Base-by-base conservation (phyloP, 2,797 vertebrate species). In the Pipistrellus pipistrellus region DNA sequence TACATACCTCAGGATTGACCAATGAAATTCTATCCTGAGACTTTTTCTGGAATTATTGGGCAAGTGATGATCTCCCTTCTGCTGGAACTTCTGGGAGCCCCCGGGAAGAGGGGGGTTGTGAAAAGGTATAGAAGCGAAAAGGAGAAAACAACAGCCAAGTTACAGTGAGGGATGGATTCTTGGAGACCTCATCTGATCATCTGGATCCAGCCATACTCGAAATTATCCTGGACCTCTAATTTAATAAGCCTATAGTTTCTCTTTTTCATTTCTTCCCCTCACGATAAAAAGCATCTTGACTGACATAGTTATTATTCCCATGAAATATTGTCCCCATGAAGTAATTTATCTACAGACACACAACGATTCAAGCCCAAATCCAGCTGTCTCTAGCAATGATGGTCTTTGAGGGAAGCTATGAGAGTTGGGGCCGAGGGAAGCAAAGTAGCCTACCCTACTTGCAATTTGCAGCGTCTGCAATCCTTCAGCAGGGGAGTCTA, bases 381-480 rank as follows among this genome's bases (percentile, higher is more conserved):
- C 66, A 76, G 18, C 41, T 75, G 8, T 85, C 53, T 87, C 62
- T 82, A 82, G 11, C 4, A 8, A 59, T 35, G n/a, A 68, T 21
- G 32, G 55, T 76, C 62, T 81, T 59, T 18, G 15, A 77, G 62
- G 14, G 48, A 46, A 87, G 38, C 35, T 35, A 4, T 48, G 66
- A 64, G 53, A 84, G 38, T 14, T 27, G 3, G 32, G 38, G 21
- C 72, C 3, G 8, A 83, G 13, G 78, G n/a, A 73, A 41, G 25
- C 55, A 30, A 62, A 81, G 32, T 41, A 78, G 55, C 14, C 71
- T 66, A 7, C 53, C 4, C 27, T 86, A 35, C 25, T 90, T 7
- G 59, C 68, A 86, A 38, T 88, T 85, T 95, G 48, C 87, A 64
- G 27, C 78, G 66, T 53, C 85, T 92, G 86, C 90, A 94, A 88